A percentile compares a stretch with the other conserved stretches of the same genome.
Evolutionary conservation across 2,888 invertebrate species (phyloP).

Genomic region (Osmoderma eremita): DNA sequence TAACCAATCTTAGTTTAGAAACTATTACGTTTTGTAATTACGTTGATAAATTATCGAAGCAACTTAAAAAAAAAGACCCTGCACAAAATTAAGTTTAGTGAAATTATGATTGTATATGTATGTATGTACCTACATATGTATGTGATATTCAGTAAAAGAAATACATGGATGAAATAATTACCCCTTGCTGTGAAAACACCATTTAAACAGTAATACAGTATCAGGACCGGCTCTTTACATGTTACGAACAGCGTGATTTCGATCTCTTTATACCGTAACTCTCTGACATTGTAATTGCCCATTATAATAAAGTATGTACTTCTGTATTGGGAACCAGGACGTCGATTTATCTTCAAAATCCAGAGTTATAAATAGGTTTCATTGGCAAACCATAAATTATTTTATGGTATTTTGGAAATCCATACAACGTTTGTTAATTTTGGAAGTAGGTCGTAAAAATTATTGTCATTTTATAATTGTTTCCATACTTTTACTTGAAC

Average conservation of each 20-base stretch:
- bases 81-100: conserved; percentile 15
- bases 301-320: conserved; percentile 27
- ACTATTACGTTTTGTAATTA: too few relatives aligned
- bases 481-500: too few relatives aligned
- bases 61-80: conserved; percentile 1
- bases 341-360: conserved; percentile 14
- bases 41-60: too few relatives aligned
- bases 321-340: conserved; percentile 13
- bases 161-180: conserved; percentile 27
- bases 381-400: conserved; percentile 18
- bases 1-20: too few relatives aligned
- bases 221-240: conserved; percentile 24
- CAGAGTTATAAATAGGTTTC: conserved; percentile 6
- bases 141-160: conserved; percentile 1
- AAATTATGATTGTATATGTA: conserved; percentile 1
- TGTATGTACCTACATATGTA: neutral
- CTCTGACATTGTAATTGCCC: conserved; percentile 17
- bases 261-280: conserved; percentile 7
- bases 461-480: too few relatives aligned
- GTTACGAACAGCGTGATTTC: conserved; percentile 24
- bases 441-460: too few relatives aligned
- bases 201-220: conserved; percentile 21
- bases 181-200: conserved; percentile 27
- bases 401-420: too few relatives aligned
- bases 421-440: too few relatives aligned